Evolutionary conservation across 2,113 vertebrate genomes (phyloP), one percentile per base, ranked within the genome.

Genomic region (Eclectus roratus): DNA sequence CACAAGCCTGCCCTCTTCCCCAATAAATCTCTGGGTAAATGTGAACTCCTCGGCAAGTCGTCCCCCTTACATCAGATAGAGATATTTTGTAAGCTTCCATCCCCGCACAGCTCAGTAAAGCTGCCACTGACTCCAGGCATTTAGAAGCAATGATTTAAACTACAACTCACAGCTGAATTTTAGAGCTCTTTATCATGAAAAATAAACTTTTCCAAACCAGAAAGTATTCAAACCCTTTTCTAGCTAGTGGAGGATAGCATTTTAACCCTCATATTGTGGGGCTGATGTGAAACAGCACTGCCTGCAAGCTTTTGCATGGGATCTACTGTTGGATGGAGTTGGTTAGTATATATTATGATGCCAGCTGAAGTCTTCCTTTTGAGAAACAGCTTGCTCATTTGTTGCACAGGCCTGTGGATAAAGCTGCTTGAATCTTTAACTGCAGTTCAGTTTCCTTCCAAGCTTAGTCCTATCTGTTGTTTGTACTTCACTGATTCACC

Each of bases 11-110:
- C 64, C 90, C 80, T 91, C 77, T 88, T 64, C 83, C 31, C 43
- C 71, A 86, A 61, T 96, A 95, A 97, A 97, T 94, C 96, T 97
- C 86, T 65, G 77, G 37, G 49, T 94, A 92, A 95, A 94, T 83
- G 89, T 85, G 85, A 80, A 49, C 66, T 94, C 85, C 78, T 88
- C 10, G 1, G 66, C 78, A 87, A 84, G n/a, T 53, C 61, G 49
- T 86, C 77, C 52, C 20, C 43, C 33, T 90, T 52, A 84, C 53
- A 41, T 95, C 85, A 89, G 52, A 72, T 77, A 49, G 77, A 96
- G 83, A 94, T 27, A 53, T 95, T 93, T 88, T 94, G 73, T 55
- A 80, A 89, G 71, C 49, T 91, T 63, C 69, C 63, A 63, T 81
- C 83, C 82, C 58, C 0, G 1, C 49, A 27, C 63, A 81, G 77